A percentile compares a stretch with the other conserved stretches of the same genome.
These are phyloP conservation scores for Tribolium madens DNA, from an alignment of 1,140 invertebrate species.

Conservation along the genomic window DNA sequence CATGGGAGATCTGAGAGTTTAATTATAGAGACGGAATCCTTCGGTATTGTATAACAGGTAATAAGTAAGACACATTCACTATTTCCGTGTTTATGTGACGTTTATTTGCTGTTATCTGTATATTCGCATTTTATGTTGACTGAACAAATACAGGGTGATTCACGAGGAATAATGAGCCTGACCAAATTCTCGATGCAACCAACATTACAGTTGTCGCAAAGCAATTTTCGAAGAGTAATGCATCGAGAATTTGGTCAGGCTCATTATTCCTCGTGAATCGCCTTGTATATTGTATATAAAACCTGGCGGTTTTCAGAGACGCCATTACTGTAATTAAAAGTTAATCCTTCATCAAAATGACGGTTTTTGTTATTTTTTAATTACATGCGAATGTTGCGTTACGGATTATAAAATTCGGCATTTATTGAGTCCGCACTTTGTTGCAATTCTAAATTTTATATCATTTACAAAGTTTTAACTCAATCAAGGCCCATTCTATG, in stretches of 20 bases:
- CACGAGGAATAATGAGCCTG: too few species aligned
- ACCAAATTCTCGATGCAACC: too few species aligned
- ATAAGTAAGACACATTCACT: slow-evolving; percentile 11
- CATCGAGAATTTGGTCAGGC: too few species aligned
- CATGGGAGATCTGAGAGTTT: not conserved
- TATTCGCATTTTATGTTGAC: slow-evolving; percentile 2
- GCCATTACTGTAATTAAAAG: slow-evolving; percentile 17
- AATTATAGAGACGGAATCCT: slow-evolving; percentile 24
- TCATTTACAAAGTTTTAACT: too few species aligned
- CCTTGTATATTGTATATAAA: too few species aligned
- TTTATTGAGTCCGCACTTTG: not conserved
- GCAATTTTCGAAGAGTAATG: too few species aligned
- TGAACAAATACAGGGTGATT: not conserved
- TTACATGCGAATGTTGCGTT: slow-evolving; percentile 1
- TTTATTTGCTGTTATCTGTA: slow-evolving; percentile 9
- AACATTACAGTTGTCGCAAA: too few species aligned
- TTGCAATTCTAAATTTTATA: not conserved
- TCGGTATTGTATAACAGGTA: not conserved
- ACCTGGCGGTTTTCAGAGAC: not conserved
- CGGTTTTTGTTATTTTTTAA: slow-evolving; percentile 6
- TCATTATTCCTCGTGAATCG: too few species aligned
- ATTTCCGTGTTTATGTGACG: slow-evolving; percentile 16
- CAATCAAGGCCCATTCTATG: too few species aligned
- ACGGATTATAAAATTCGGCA: not conserved
- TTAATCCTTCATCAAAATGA: slow-evolving; percentile 13